phyloP scores from a whole-genome alignment of 2,888 invertebrate genomes.

The Elgonia sp. region DNA sequence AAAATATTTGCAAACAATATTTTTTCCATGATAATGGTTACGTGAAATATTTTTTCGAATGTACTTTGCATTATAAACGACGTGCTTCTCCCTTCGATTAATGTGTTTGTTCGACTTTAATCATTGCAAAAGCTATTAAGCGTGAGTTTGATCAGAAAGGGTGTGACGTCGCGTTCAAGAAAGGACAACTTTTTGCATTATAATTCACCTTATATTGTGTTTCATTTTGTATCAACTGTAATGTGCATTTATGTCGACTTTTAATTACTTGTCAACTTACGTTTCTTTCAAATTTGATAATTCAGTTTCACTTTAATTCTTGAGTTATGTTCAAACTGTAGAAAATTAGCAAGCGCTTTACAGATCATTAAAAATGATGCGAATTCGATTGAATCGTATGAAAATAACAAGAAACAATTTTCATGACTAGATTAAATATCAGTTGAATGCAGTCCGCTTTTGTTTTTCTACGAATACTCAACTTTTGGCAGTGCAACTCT shows the following conservation, averaged over 20 bases:
- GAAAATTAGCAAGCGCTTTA: too few species aligned
- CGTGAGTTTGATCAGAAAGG: constrained; percentile 19
- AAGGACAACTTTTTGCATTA: neutral
- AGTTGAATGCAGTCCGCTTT: constrained; percentile 21
- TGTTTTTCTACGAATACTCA: constrained; percentile 21
- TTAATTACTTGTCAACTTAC: neutral
- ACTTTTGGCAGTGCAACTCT: constrained; percentile 30
- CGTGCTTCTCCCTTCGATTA: constrained; percentile 18
- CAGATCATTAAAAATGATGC: too few species aligned
- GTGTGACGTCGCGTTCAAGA: constrained; percentile 28
- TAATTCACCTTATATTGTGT: neutral
- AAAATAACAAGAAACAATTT: neutral
- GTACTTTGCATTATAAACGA: constrained; percentile 1
- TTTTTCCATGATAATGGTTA: too few species aligned
- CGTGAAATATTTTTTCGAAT: neutral
- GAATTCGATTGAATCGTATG: too few species aligned
- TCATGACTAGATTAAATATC: constrained; percentile 12
- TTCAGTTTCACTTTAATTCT: too few species aligned
- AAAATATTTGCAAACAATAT: too few species aligned
- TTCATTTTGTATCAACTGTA: neutral
- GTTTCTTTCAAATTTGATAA: too few species aligned
- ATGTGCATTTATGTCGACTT: neutral
- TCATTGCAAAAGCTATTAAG: constrained; percentile 20
- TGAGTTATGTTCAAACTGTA: too few species aligned
- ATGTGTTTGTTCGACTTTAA: constrained; percentile 16